Evolutionary conservation across 1,140 invertebrate species (phyloP).

Genomic region (Contarinia nasturtii): DNA sequence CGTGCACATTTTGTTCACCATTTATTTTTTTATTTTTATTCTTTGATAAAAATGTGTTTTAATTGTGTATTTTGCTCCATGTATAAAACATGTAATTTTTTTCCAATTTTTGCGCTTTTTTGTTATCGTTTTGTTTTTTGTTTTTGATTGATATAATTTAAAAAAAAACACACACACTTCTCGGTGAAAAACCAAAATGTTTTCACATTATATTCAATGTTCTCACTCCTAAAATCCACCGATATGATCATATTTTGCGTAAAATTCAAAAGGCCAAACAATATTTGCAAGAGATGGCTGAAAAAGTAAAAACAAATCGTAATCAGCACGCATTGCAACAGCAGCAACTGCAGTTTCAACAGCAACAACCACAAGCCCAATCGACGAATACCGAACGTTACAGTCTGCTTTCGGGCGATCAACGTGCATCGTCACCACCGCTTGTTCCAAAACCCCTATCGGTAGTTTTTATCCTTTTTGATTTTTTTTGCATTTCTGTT

Average conservation of each 20-base stretch:
- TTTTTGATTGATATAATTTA: not conserved
- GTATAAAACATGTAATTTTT: not conserved
- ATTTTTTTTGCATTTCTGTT: no score
- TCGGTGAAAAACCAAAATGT: no score
- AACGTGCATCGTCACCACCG: not conserved
- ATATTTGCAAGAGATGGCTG: conserved; percentile 22
- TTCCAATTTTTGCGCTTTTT: not conserved
- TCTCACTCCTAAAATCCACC: not conserved
- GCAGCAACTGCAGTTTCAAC: not conserved
- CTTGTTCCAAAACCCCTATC: not conserved
- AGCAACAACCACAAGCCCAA: conserved; percentile 3
- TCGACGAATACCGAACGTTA: not conserved
- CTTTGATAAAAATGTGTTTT: no score
- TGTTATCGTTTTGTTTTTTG: not conserved
- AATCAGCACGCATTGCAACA: conserved; percentile 12
- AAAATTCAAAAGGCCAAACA: conserved; percentile 9
- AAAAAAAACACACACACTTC: not conserved
- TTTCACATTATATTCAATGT: not conserved
- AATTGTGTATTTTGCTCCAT: no score
- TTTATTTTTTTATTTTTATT: not conserved
- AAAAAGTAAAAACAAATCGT: conserved; percentile 14
- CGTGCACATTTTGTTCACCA: not conserved
- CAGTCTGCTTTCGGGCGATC: not conserved
- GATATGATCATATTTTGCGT: not conserved
- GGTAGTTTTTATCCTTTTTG: conserved; percentile 2